Conservation (phyloP, 2,113 vertebrate genomes). For the Emberiza fucata region DNA sequence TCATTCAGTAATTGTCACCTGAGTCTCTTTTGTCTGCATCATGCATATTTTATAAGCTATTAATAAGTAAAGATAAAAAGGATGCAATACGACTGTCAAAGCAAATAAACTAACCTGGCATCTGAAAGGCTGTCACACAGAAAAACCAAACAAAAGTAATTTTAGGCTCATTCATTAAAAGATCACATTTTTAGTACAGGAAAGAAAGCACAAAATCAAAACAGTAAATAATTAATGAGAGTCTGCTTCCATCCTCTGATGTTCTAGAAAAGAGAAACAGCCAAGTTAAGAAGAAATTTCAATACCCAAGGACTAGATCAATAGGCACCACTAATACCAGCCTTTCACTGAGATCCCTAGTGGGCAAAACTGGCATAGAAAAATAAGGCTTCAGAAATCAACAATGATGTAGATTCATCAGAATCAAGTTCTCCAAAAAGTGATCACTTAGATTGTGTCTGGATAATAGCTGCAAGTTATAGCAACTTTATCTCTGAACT, state of each 20-base stretch:
- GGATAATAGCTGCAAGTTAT: not conserved
- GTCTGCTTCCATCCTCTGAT: not conserved
- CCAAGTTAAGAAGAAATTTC: not conserved
- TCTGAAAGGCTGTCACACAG: not conserved
- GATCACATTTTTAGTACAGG: not conserved
- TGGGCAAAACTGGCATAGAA: not conserved
- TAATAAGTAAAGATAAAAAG: conserved; percentile 35
- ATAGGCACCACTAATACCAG: rapidly evolving
- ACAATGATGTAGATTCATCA: not conserved
- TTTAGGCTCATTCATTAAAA: conserved; percentile 3
- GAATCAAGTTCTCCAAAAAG: not conserved
- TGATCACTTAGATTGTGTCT: not conserved
- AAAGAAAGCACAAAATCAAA: not conserved
- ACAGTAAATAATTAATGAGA: not conserved
- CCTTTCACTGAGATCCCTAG: not conserved
- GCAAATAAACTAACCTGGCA: not conserved
- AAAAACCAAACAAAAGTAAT: not conserved
- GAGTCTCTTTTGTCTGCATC: not conserved
- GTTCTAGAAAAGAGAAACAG: not conserved
- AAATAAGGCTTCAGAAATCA: not conserved
- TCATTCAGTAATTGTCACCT: not conserved
- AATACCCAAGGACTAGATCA: not conserved
- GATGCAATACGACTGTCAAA: not conserved
- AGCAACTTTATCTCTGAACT: not conserved
- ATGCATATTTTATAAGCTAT: conserved; percentile 5